Evolutionary conservation across 2,113 vertebrate species (phyloP), one percentile per base, ranked within the genome.

Genomic region (Tragelaphus scriptus): DNA sequence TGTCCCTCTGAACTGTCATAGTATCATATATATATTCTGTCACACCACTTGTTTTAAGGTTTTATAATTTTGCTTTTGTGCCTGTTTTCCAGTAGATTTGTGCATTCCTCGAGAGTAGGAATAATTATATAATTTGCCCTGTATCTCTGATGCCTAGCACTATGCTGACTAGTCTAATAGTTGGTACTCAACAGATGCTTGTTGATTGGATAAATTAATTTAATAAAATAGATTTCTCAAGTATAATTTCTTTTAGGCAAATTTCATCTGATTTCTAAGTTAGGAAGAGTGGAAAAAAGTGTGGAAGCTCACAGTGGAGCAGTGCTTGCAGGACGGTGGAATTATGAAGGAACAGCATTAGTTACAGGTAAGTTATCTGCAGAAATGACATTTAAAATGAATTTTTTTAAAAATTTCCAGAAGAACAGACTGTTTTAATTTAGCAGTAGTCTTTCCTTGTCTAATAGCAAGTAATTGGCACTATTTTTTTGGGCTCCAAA

Each of bases 231-330:
- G 51, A 88, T 75, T 85, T 92, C 56, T 97, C 36, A 97, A 55
- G 71, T 89, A 2, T 79, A 85, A 91, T 89, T 94, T 98, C 84
- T 97, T 98, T 91, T 97, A 99, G 99, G 99, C 91, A 99, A 99
- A 97, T 99, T 99, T 97, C 99, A 99, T 97, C 98, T 99, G 96
- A 99, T 99, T 98, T 99, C 99, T 16, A 99, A 99, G 96, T 98
- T 98, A 0, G 99, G 99, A 81, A 99, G 99, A 97, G 99, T 99
- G 17, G 99, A 99, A 98, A 99, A 99, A 98, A 99, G 99, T 56
- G 99, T 99, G 2, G 99, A 99, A 86, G 99, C 99, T 2, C 99
- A 99, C 58, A 99, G 98, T 98, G 99, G 99, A 97, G 99, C 99
- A 47, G 99, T 99, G 68, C 99, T 99, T 87, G 99, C 99, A 77